Conservation (phyloP, 2,888 invertebrate species). For the Pterostichus madidus region DNA sequence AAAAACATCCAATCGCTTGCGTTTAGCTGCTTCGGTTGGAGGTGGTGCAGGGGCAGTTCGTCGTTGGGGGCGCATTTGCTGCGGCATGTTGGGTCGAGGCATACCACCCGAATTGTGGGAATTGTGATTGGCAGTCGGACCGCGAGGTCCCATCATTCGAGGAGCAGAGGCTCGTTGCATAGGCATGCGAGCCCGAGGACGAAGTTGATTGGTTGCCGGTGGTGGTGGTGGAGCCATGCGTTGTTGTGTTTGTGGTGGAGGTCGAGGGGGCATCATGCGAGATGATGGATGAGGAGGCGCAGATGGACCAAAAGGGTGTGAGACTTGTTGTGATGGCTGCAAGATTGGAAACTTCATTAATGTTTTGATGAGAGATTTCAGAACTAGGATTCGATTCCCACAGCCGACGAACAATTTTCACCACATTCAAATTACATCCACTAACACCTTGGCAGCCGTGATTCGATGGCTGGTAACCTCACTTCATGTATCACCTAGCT, state of each 20-base stretch:
- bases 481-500: too few species aligned
- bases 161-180: conserved; percentile 71
- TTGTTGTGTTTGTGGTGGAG: conserved; percentile 70
- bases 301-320: conserved; percentile 69
- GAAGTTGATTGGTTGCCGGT: conserved; percentile 63
- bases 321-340: conserved; percentile 68
- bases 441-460: too few species aligned
- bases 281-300: conserved; percentile 68
- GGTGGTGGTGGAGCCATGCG: conserved; percentile 69
- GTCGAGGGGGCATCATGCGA: conserved; percentile 71
- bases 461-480: too few species aligned
- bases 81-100: conserved; percentile 69
- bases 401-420: too few species aligned
- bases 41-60: conserved; percentile 72
- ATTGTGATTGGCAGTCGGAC: conserved; percentile 71
- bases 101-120: conserved; percentile 61
- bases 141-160: conserved; percentile 68
- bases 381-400: too few species aligned
- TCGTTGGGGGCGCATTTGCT: conserved; percentile 59
- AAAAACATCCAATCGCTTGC: conserved; percentile 82
- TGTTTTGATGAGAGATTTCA: neutral
- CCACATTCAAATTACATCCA: too few species aligned
- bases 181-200: conserved; percentile 69
- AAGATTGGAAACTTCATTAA: conserved; percentile 8
- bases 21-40: conserved; percentile 73